phyloP scores from a whole-genome alignment of 2,797 vertebrate genomes.

The Menidia menidia region DNA sequence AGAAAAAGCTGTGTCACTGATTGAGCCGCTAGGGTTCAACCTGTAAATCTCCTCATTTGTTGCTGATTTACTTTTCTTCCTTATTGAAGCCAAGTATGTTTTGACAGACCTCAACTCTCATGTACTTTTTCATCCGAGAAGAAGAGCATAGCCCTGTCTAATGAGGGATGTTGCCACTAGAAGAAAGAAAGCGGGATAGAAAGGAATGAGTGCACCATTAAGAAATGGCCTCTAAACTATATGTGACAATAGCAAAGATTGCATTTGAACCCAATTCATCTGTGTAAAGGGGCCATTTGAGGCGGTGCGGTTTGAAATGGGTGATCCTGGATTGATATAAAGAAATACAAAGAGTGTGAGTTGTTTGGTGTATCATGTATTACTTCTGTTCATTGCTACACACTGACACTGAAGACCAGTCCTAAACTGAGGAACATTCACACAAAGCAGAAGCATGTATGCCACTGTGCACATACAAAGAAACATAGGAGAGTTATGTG shows the following conservation, averaged over 20 bases:
- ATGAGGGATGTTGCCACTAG: constrained; percentile 42
- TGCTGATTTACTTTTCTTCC: constrained; percentile 41
- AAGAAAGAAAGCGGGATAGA: constrained; percentile 57
- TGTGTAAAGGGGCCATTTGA: constrained; percentile 77
- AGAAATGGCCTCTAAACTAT: constrained; percentile 80
- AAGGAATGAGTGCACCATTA: constrained; percentile 73
- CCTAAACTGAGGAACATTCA: neutral
- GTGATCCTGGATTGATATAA: constrained; percentile 61
- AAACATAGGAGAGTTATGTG: neutral
- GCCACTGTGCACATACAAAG: constrained; percentile 10
- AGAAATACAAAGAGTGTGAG: constrained; percentile 49
- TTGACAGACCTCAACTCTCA: constrained; percentile 41
- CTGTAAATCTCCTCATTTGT: constrained; percentile 29
- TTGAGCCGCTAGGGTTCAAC: constrained; percentile 38
- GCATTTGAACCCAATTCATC: constrained; percentile 81
- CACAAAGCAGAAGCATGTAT: neutral
- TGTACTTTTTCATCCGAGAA: constrained; percentile 57
- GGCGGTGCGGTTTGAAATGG: constrained; percentile 61
- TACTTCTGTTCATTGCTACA: constrained; percentile 36
- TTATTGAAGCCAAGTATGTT: constrained; percentile 37
- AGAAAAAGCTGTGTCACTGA: neutral
- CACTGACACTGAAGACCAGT: constrained; percentile 10
- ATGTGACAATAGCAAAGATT: constrained; percentile 83
- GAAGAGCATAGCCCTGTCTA: constrained; percentile 49
- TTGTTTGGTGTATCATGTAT: constrained; percentile 47